Evolutionary conservation across 2,888 invertebrate species (phyloP), one percentile per base, ranked within the genome.

Genomic region (Phymatocera aterrima): DNA sequence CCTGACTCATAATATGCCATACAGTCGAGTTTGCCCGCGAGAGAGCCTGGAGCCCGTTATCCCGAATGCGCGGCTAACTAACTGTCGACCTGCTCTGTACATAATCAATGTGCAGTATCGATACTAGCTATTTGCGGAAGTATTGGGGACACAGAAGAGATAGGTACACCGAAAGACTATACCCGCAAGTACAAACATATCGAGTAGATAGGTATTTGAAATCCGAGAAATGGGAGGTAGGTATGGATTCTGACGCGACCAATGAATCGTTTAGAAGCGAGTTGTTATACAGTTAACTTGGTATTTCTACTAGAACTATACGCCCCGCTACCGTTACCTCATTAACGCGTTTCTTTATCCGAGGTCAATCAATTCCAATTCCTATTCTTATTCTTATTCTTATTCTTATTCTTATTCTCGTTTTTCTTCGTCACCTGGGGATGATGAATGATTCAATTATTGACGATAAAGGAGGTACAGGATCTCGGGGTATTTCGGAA

Each of bases 261-360:
- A 24, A 68, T 46, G 68, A 68, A 68, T 68, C 24, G 37, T 68
- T 68, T 68, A 24, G 37, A 40, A 68, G 43, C 68, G 68, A 68
- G 6, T 24, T 24, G 68, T 40, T 43, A 68, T 68, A 68, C 68
- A 68, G 68, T 68, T 68, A 68, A 24, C 68, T 68, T 28, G 43
- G 46, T n/a, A 18, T 21, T 54, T 18, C 43, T 12, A 43, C 43
- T 15, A 12, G 43, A 43, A 37, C 24, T 28, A 12, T 28, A 24
- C 46, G 65, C 40, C 37, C 46, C 43, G 43, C 68, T 3, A 68
- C 68, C 68, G 68, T 68, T 68, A 68, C 43, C 68, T 68, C 46
- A 68, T 68, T 68, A 43, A 68, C 51, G n/a, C n/a, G 43, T 28
- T 46, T 68, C 43, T 68, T 65, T 51, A n/a, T 24, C 37, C 24